Evolutionary conservation across 2,113 vertebrate genomes (phyloP).

Genomic region (human): DNA sequence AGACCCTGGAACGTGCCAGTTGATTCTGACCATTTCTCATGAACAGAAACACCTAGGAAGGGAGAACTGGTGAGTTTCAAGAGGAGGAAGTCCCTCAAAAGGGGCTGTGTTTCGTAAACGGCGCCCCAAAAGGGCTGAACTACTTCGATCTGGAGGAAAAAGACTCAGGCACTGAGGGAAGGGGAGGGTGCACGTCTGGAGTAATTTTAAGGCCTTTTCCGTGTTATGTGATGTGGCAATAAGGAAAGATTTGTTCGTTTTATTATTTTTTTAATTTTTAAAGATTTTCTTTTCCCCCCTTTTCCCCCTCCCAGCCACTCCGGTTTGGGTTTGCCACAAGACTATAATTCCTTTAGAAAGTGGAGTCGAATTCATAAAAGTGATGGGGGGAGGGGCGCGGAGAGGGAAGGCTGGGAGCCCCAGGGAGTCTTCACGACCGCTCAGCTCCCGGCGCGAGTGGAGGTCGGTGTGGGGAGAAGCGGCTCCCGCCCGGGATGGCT

Average conservation of each 20-base stretch:
- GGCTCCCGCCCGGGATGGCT: conserved; percentile 21
- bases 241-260: conserved; percentile 53
- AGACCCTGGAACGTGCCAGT: not conserved
- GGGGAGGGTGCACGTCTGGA: not conserved
- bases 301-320: conserved; percentile 34
- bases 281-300: not conserved
- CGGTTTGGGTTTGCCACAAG: conserved; percentile 65
- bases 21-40: not conserved
- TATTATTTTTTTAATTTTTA: conserved; percentile 49
- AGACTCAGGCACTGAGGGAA: not conserved
- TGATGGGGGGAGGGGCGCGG: not conserved
- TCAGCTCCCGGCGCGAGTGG: conserved; percentile 12
- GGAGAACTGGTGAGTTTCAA: not conserved
- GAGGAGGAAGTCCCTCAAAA: not conserved
- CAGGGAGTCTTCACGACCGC: conserved; percentile 55
- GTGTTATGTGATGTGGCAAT: conserved; percentile 18
- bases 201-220: conserved; percentile 2
- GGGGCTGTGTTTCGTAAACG: not conserved
- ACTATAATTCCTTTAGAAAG: conserved; percentile 72
- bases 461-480: conserved; percentile 48
- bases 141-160: not conserved
- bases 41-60: not conserved
- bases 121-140: not conserved
- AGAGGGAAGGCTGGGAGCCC: not conserved
- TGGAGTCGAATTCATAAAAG: conserved; percentile 72